Percentiles rank a stretch among this genome's conserved stretches.
phyloP scores from a whole-genome alignment of 2,797 vertebrate genomes.

The Schizothorax lantsangensis region DNA sequence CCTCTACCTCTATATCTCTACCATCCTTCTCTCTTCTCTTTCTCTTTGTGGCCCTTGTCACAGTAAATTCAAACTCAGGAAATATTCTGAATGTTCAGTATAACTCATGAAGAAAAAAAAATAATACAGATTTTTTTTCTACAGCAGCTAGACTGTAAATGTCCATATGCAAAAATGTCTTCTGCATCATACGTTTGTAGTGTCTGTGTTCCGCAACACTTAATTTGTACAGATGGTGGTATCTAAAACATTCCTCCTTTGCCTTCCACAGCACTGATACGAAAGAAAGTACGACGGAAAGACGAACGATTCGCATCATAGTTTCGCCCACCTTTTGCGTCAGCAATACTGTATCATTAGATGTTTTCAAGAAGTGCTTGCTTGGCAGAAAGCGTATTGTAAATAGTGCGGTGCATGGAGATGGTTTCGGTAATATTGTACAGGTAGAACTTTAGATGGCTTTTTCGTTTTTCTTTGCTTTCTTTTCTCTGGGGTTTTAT shows the following conservation, averaged over 20 bases:
- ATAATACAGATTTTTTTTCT: conserved; percentile 85
- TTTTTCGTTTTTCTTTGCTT: conserved; percentile 41
- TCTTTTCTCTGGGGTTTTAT: conserved; percentile 71
- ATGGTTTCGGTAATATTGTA: conserved; percentile 81
- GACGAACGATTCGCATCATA: conserved; percentile 76
- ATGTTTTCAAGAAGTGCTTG: conserved; percentile 87
- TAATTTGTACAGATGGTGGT: conserved; percentile 84
- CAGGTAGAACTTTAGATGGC: conserved; percentile 74
- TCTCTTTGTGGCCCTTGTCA: conserved; percentile 88
- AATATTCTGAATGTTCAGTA: conserved; percentile 99
- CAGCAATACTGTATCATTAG: conserved; percentile 90
- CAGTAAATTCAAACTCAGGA: conserved; percentile 98
- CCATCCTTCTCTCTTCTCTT: conserved; percentile 51
- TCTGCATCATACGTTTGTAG: conserved; percentile 90
- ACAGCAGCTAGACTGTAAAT: conserved; percentile 91
- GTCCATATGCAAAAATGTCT: conserved; percentile 97
- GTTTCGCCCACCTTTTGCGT: conserved; percentile 79
- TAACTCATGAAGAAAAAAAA: conserved; percentile 88
- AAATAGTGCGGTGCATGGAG: conserved; percentile 85
- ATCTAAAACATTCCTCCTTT: conserved; percentile 95
- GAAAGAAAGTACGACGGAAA: conserved; percentile 67
- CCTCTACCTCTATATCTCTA: conserved; percentile 66
- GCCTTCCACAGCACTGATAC: conserved; percentile 87
- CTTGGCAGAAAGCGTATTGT: conserved; percentile 82
- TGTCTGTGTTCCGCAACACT: conserved; percentile 89